Evolutionary conservation across 2,113 vertebrate species (phyloP).

Genomic region (Boulengerochromis microlepis): DNA sequence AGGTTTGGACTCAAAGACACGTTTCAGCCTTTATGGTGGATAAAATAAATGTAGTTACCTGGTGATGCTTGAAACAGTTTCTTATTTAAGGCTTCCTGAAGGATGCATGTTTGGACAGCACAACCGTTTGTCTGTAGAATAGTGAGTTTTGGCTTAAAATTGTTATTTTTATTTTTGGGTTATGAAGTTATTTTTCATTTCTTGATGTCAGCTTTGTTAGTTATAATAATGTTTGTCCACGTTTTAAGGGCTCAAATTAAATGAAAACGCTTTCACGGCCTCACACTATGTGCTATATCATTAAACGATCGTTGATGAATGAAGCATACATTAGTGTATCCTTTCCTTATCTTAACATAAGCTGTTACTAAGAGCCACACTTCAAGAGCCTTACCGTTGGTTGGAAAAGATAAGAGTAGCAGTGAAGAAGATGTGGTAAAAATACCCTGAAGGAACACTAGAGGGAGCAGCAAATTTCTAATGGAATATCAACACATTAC

Average conservation of each 20-base stretch:
- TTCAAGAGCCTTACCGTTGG: not conserved
- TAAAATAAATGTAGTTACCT: not conserved
- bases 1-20: constrained; percentile 63
- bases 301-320: not conserved
- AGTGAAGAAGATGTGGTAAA: not conserved
- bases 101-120: not conserved
- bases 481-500: not conserved
- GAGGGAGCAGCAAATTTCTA: not conserved
- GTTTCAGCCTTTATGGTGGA: not conserved
- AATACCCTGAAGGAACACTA: not conserved
- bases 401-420: not conserved
- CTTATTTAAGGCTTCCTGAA: not conserved
- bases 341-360: not conserved
- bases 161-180: not conserved
- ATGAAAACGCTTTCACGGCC: not conserved
- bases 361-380: not conserved
- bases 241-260: not conserved
- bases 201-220: not conserved
- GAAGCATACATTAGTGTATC: not conserved
- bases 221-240: not conserved
- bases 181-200: not conserved
- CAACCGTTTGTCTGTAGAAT: not conserved
- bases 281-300: not conserved
- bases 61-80: not conserved
- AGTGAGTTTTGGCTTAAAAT: not conserved